A percentile compares a stretch with the other conserved stretches of the same genome.
These are phyloP conservation scores for Platyscelio sp. DNA, from an alignment of 2,888 invertebrate genomes.

Conservation along the genomic window DNA sequence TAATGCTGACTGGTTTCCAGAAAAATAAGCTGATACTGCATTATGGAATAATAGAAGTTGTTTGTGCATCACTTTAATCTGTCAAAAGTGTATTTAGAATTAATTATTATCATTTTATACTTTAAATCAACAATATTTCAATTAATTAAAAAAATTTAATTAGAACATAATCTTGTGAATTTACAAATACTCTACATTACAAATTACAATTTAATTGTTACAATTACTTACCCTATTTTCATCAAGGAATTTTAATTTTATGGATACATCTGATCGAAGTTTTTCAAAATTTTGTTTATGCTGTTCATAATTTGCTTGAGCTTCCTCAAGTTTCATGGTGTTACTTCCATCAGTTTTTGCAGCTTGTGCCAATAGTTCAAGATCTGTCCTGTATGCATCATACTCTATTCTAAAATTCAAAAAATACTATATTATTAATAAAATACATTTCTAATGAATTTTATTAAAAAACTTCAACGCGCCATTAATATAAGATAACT, in stretches of 20 bases:
- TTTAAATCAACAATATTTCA: too few species aligned
- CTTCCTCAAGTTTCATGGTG: conserved; percentile 90
- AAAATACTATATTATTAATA: conserved; percentile 12
- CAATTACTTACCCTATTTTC: conserved; percentile 94
- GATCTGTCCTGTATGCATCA: conserved; percentile 98
- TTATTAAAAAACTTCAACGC: too few species aligned
- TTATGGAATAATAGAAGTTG: conserved; percentile 98
- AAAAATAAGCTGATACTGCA: conserved; percentile 98
- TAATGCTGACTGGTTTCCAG: conserved; percentile 96
- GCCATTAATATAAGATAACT: too few species aligned
- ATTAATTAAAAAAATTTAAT: too few species aligned
- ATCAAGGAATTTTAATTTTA: conserved; percentile 98
- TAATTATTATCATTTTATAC: too few species aligned
- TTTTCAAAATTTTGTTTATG: conserved; percentile 97
- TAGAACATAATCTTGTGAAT: too few species aligned
- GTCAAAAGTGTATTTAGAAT: neutral
- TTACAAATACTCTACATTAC: too few species aligned
- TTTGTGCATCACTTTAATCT: conserved; percentile 99
- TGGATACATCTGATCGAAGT: conserved; percentile 95
- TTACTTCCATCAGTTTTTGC: conserved; percentile 87
- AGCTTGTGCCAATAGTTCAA: conserved; percentile 92
- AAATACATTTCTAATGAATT: neutral
- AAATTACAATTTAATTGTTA: too few species aligned
- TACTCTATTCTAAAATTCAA: conserved; percentile 93
- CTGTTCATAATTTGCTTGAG: conserved; percentile 93